Percentiles rank a stretch among this genome's conserved stretches.
Evolutionary conservation across 2,888 invertebrate species (phyloP).

Genomic region (Eupeodes latifasciatus): DNA sequence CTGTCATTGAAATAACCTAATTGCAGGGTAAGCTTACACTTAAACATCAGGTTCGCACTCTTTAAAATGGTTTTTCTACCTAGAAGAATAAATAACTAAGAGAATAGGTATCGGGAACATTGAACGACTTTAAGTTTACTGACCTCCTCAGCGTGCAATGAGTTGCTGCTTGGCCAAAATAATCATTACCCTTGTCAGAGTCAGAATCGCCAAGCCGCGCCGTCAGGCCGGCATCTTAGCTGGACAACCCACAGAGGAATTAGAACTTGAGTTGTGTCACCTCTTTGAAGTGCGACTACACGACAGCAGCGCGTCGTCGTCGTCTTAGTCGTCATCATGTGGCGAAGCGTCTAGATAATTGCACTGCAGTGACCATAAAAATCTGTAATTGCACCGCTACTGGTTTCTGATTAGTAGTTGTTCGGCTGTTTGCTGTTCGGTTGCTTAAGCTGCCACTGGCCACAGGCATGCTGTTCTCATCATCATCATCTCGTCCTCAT

Average conservation of each 20-base stretch:
- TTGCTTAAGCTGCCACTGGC: constrained; percentile 31
- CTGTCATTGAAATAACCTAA: too few species aligned
- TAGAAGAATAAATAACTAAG: background rate
- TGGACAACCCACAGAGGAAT: constrained; percentile 67
- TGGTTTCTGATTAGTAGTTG: constrained; percentile 70
- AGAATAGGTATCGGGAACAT: background rate
- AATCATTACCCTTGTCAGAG: constrained; percentile 14
- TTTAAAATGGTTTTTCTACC: background rate
- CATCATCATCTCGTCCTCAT: constrained; percentile 17
- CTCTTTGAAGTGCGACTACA: constrained; percentile 71
- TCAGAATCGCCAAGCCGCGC: too few species aligned
- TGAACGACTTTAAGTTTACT: constrained; percentile 49
- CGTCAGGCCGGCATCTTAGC: background rate
- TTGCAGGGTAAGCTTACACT: too few species aligned
- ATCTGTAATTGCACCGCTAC: constrained; percentile 73
- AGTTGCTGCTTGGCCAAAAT: constrained; percentile 1
- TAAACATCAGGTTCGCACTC: too few species aligned
- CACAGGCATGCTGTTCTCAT: constrained; percentile 46
- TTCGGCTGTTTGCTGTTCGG: constrained; percentile 14
- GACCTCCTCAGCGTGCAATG: constrained; percentile 40
- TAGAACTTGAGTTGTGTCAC: constrained; percentile 66
- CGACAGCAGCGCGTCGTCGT: background rate
- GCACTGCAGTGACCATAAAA: constrained; percentile 74
- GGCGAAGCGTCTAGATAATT: constrained; percentile 70
- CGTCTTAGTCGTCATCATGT: constrained; percentile 24